A percentile compares a stretch with the other conserved stretches of the same genome.
Conservation (phyloP, 2,888 invertebrate genomes). For the Dastarcus helophoroides region DNA sequence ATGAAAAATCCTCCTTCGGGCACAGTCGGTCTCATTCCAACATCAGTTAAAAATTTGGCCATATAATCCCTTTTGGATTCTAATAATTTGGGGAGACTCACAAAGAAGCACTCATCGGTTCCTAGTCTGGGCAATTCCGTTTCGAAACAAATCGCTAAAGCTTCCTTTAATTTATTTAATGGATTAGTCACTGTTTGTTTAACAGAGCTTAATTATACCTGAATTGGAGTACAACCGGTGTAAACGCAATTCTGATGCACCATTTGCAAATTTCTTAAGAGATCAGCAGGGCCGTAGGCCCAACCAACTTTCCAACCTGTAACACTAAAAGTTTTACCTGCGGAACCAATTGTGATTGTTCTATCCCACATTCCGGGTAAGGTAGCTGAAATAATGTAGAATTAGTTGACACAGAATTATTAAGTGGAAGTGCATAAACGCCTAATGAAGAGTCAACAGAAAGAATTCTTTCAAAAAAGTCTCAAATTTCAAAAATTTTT, state of each 20-base stretch:
- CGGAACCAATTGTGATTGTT: conserved; percentile 93
- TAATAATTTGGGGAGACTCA: conserved; percentile 61
- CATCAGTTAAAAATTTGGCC: conserved; percentile 58
- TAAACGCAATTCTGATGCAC: conserved; percentile 94
- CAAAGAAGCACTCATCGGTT: conserved; percentile 72
- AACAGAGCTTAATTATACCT: conserved; percentile 39
- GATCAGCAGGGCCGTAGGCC: conserved; percentile 79
- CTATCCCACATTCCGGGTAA: conserved; percentile 97
- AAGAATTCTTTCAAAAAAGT: too few species aligned
- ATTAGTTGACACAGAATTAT: background rate
- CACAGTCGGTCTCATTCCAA: conserved; percentile 81
- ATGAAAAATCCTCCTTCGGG: conserved; percentile 98
- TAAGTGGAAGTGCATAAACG: too few species aligned
- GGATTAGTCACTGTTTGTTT: background rate
- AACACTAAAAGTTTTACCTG: conserved; percentile 95
- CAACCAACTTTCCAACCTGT: conserved; percentile 98
- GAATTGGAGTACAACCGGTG: conserved; percentile 80
- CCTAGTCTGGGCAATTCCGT: conserved; percentile 60
- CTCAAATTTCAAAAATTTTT: background rate
- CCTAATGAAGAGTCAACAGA: background rate
- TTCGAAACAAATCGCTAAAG: conserved; percentile 82
- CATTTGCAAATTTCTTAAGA: conserved; percentile 71
- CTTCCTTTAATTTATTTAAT: conserved; percentile 53
- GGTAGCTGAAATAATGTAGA: conserved; percentile 48
- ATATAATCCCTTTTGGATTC: conserved; percentile 69